These are phyloP conservation scores for Eulemur rubriventer DNA, from an alignment of 2,797 vertebrate genomes.

Conservation along the genomic window DNA sequence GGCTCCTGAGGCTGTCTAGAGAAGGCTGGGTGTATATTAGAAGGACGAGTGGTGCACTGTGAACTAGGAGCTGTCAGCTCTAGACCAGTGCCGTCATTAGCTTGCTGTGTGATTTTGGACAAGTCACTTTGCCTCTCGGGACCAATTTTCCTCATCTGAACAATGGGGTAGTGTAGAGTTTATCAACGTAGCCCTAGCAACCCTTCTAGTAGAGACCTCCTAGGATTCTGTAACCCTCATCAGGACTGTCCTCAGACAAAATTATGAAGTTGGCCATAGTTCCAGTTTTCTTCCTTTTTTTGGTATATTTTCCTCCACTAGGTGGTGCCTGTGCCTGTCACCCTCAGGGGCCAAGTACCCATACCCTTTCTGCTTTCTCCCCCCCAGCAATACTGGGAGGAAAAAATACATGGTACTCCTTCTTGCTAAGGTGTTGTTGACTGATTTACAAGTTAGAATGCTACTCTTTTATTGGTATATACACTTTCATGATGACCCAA, in stretches of 20 bases:
- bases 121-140: background rate
- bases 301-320: constrained; percentile 61
- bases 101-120: background rate
- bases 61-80: background rate
- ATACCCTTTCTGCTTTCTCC: background rate
- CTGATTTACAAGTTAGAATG: background rate
- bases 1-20: background rate
- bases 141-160: background rate
- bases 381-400: background rate
- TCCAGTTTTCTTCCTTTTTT: background rate
- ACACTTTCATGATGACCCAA: background rate
- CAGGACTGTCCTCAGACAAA: background rate
- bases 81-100: background rate
- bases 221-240: background rate
- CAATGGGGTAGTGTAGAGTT: background rate
- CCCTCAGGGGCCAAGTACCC: constrained; percentile 40
- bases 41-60: background rate
- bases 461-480: background rate
- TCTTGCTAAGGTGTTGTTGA: background rate
- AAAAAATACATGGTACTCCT: background rate
- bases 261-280: background rate
- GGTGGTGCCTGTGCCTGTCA: constrained; percentile 67
- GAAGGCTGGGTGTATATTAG: background rate
- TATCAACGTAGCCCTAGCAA: background rate
- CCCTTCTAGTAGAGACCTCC: background rate